phyloP scores from a whole-genome alignment of 2,113 vertebrate genomes.

The Alligator sinensis region DNA sequence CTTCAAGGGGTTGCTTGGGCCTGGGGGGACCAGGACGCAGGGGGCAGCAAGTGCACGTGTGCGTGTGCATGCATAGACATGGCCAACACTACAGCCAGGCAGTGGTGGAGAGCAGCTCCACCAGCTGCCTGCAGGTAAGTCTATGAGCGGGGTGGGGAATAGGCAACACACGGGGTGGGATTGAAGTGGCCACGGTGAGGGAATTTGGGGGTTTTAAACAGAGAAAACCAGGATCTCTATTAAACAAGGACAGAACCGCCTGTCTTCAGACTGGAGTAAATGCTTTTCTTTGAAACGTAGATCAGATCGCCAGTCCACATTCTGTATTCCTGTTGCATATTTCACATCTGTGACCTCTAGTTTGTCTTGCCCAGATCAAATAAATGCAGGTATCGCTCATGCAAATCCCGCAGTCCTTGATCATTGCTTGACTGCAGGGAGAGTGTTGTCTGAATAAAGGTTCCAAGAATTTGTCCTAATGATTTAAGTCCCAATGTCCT shows the following conservation, averaged over 20 bases:
- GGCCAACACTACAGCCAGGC: too few species aligned
- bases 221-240: too few species aligned
- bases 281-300: conserved; percentile 30
- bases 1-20: too few species aligned
- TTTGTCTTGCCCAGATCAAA: neutral
- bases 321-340: neutral
- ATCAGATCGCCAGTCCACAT: neutral
- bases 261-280: neutral
- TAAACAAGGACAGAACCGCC: neutral
- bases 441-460: neutral
- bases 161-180: too few species aligned
- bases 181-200: too few species aligned
- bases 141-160: too few species aligned
- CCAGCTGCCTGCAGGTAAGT: too few species aligned
- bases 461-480: neutral
- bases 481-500: neutral
- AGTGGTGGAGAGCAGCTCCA: too few species aligned
- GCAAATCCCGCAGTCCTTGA: accelerated
- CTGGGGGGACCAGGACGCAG: too few species aligned
- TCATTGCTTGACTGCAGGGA: neutral
- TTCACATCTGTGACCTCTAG: conserved; percentile 8
- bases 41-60: too few species aligned
- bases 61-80: too few species aligned
- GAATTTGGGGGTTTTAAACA: too few species aligned
- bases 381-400: neutral